Evolutionary conservation across 2,888 invertebrate genomes (phyloP).

Genomic region (Ferdinandea cuprea): DNA sequence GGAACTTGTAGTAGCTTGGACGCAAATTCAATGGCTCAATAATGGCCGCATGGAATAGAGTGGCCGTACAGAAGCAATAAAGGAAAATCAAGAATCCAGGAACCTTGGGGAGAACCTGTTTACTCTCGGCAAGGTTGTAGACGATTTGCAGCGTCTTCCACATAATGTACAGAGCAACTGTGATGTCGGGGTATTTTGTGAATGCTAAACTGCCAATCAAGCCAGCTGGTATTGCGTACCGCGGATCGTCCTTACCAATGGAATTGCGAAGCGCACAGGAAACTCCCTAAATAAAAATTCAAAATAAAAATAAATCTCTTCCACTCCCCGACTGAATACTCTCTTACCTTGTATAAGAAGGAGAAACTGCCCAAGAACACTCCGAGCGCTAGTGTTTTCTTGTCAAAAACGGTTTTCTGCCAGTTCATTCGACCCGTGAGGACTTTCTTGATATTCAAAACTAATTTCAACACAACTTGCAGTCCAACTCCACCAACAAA

Average conservation of each 20-base stretch:
- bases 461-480: slow-evolving; percentile 85
- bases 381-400: slow-evolving; percentile 86
- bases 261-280: slow-evolving; percentile 87
- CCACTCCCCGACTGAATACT: background rate
- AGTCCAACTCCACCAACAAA: slow-evolving; percentile 86
- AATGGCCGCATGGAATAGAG: slow-evolving; percentile 90
- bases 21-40: slow-evolving; percentile 91
- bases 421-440: slow-evolving; percentile 84
- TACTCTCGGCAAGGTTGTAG: slow-evolving; percentile 88
- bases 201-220: slow-evolving; percentile 88
- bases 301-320: background rate
- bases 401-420: slow-evolving; percentile 84
- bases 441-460: slow-evolving; percentile 85
- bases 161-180: slow-evolving; percentile 91
- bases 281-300: slow-evolving; percentile 84
- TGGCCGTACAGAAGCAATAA: slow-evolving; percentile 90
- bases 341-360: slow-evolving; percentile 86
- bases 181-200: slow-evolving; percentile 89
- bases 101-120: slow-evolving; percentile 87
- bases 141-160: slow-evolving; percentile 92
- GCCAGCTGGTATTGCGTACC: slow-evolving; percentile 88
- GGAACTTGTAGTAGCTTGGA: slow-evolving; percentile 92
- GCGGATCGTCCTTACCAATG: slow-evolving; percentile 85
- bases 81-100: slow-evolving; percentile 88
- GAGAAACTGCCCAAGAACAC: slow-evolving; percentile 88